These are phyloP conservation scores for Calcarius lapponicus DNA, from an alignment of 2,797 vertebrate species.

Conservation along the genomic window DNA sequence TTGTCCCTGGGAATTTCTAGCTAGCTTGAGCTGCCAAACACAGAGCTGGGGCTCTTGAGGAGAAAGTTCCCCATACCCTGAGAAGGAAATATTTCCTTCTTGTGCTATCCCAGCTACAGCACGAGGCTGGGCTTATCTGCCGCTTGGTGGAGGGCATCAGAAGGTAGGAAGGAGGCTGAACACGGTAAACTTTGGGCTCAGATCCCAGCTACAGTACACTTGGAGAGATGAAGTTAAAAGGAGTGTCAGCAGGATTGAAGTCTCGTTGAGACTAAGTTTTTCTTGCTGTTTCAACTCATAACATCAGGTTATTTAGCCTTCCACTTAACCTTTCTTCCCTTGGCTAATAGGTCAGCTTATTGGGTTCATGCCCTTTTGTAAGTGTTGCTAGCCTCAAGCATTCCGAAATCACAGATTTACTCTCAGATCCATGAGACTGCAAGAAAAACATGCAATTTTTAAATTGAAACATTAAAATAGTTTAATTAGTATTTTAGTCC, in stretches of 20 bases:
- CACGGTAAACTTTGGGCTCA: not conserved
- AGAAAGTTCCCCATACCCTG: not conserved
- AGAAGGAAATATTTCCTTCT: not conserved
- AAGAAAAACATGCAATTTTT: not conserved
- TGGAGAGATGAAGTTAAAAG: not conserved
- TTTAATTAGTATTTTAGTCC: conserved; percentile 7
- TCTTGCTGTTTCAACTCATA: conserved; percentile 1
- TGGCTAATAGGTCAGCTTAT: not conserved
- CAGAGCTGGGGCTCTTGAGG: not conserved
- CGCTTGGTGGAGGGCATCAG: not conserved
- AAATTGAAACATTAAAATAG: not conserved
- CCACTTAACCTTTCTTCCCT: conserved; percentile 7
- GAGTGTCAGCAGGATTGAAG: not conserved
- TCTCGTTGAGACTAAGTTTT: not conserved
- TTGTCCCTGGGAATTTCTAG: not conserved
- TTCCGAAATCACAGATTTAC: conserved; percentile 10
- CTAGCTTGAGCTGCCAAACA: not conserved
- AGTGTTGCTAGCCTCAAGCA: not conserved
- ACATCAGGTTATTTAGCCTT: not conserved
- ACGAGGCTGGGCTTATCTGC: not conserved
- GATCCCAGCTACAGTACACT: not conserved
- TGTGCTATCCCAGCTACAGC: not conserved
- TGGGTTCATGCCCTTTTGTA: not conserved
- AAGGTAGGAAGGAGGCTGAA: not conserved
- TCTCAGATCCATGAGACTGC: not conserved